Percentiles rank a stretch among this genome's conserved stretches.
Evolutionary conservation across 2,113 vertebrate genomes (phyloP).

Genomic region (Telmatochromis sp.): DNA sequence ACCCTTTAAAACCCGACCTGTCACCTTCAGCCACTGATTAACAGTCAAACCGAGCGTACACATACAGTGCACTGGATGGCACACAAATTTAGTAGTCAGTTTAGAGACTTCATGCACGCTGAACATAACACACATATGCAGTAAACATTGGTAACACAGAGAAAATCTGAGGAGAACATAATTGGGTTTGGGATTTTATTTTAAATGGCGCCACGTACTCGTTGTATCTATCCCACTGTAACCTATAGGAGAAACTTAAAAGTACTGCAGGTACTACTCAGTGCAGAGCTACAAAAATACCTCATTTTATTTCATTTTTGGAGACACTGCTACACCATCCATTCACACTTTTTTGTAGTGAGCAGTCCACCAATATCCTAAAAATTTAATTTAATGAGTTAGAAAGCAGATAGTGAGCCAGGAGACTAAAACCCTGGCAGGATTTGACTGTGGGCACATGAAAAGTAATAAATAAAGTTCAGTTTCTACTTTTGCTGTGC

Average conservation of each 20-base stretch:
- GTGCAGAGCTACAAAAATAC: not conserved
- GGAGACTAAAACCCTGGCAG: not conserved
- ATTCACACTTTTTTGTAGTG: not conserved
- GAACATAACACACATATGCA: not conserved
- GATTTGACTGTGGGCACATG: not conserved
- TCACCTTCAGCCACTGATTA: slow-evolving; percentile 24
- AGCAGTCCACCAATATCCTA: not conserved
- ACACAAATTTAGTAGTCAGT: not conserved
- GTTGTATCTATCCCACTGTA: not conserved
- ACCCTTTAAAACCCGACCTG: slow-evolving; percentile 5
- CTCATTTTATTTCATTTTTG: not conserved
- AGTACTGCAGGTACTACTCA: not conserved
- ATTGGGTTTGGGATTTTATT: not conserved
- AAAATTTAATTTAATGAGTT: not conserved
- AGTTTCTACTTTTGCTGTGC: not conserved
- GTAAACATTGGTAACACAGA: not conserved
- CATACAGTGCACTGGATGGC: not conserved
- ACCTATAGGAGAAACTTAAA: not conserved
- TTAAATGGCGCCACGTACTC: not conserved
- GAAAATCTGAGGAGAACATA: not conserved
- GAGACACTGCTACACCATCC: not conserved
- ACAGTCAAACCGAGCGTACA: slow-evolving; percentile 20
- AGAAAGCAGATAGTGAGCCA: not conserved
- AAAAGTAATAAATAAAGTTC: not conserved
- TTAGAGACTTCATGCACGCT: slow-evolving; percentile 18